phyloP scores from a whole-genome alignment of 2,888 invertebrate genomes.

The Cerceris ruficornis region DNA sequence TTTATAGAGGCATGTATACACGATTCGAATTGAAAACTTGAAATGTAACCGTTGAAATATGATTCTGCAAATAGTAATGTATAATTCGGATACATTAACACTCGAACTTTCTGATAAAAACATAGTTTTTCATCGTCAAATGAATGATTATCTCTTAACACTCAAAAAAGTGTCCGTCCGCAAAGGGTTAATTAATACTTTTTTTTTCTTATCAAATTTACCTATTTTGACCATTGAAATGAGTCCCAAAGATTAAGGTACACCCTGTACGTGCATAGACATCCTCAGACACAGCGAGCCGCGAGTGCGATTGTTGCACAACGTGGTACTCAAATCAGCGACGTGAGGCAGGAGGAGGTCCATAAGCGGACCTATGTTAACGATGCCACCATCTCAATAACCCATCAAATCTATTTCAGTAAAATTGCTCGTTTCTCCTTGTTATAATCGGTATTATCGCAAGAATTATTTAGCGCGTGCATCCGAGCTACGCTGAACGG shows the following conservation, averaged over 20 bases:
- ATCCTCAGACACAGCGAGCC: not conserved
- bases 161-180: no score
- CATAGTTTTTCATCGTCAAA: no score
- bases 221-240: not conserved
- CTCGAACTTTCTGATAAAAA: no score
- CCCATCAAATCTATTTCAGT: constrained; percentile 2
- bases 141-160: no score
- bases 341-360: constrained; percentile 12
- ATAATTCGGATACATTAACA: no score
- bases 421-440: not conserved
- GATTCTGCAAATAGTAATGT: no score
- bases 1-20: no score
- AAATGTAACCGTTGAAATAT: no score
- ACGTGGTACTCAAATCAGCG: not conserved
- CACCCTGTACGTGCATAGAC: not conserved
- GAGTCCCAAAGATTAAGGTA: not conserved
- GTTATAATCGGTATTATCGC: not conserved
- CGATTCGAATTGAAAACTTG: no score
- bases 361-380: constrained; percentile 5
- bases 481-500: not conserved
- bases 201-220: not conserved
- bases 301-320: constrained; percentile 16
- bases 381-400: constrained; percentile 6
- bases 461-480: constrained; percentile 13
- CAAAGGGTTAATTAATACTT: no score